Evolutionary conservation across 2,113 vertebrate species (phyloP).

Genomic region (Rhegmatorhina hoffmannsi): DNA sequence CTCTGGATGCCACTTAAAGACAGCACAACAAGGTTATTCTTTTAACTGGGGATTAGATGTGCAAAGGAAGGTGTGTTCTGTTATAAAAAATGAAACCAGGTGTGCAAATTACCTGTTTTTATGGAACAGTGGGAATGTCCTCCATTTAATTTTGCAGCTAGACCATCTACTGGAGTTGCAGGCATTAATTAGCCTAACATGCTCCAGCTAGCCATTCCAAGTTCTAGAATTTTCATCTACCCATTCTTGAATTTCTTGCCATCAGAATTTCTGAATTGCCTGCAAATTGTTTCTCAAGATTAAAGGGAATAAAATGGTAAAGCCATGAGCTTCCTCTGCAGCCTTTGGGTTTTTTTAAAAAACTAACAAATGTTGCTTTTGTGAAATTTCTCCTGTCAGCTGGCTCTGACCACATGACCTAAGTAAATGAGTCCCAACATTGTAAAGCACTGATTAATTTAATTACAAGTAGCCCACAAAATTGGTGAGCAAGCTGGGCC

Average conservation of each 20-base stretch:
- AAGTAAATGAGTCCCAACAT: slow-evolving; percentile 1
- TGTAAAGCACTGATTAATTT: slow-evolving; percentile 14
- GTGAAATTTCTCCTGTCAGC: neutral
- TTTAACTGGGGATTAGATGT: neutral
- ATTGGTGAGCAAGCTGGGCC: neutral
- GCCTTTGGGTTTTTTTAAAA: neutral
- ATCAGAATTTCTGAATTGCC: neutral
- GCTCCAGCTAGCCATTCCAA: neutral
- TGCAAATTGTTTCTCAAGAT: neutral
- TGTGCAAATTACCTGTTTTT: neutral
- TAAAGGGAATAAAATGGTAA: neutral
- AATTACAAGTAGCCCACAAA: neutral
- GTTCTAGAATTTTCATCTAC: neutral
- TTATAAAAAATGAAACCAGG: neutral
- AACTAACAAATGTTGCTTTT: neutral
- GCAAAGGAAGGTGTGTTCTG: neutral
- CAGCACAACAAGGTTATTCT: neutral
- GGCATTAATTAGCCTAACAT: neutral
- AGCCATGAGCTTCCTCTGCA: neutral
- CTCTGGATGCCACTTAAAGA: neutral
- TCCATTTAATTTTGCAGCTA: neutral
- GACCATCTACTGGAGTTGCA: neutral
- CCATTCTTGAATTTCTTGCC: neutral
- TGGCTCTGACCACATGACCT: neutral
- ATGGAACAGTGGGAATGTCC: neutral